A percentile compares a stretch with the other conserved stretches of the same genome.
Conservation (phyloP, 2,888 invertebrate genomes). For the Ctenicera cuprea region DNA sequence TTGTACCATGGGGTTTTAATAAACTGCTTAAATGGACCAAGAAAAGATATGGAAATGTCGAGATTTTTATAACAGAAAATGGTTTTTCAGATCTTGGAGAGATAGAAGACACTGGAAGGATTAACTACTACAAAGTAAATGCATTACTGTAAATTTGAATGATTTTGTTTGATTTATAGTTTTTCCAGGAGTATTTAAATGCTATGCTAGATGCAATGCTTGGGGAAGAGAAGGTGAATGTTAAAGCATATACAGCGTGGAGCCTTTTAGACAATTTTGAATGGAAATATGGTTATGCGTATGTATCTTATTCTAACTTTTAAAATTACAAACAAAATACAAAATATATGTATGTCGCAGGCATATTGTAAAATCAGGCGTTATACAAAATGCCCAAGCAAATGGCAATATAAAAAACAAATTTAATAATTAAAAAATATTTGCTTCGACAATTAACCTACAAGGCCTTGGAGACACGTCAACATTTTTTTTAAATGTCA, state of each 20-base stretch:
- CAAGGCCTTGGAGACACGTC: too few relatives aligned
- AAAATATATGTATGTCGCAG: too few relatives aligned
- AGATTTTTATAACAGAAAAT: conserved; percentile 76
- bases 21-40: conserved; percentile 74
- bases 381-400: too few relatives aligned
- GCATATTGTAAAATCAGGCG: too few relatives aligned
- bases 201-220: conserved; percentile 60
- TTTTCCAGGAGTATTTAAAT: conserved; percentile 59
- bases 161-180: not conserved
- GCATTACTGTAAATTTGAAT: too few relatives aligned
- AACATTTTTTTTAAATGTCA: too few relatives aligned
- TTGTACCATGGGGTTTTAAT: conserved; percentile 76
- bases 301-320: not conserved
- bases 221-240: conserved; percentile 59
- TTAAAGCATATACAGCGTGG: conserved; percentile 64
- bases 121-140: conserved; percentile 65
- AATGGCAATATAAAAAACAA: too few relatives aligned
- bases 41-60: conserved; percentile 71
- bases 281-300: conserved; percentile 52
- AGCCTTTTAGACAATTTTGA: conserved; percentile 67
- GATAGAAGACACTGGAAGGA: conserved; percentile 72
- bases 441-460: too few relatives aligned
- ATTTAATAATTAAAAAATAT: too few relatives aligned
- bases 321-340: not conserved
- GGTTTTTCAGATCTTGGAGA: conserved; percentile 74